Conservation (phyloP, 2,113 vertebrate species). For the Manacus vitellinus region DNA sequence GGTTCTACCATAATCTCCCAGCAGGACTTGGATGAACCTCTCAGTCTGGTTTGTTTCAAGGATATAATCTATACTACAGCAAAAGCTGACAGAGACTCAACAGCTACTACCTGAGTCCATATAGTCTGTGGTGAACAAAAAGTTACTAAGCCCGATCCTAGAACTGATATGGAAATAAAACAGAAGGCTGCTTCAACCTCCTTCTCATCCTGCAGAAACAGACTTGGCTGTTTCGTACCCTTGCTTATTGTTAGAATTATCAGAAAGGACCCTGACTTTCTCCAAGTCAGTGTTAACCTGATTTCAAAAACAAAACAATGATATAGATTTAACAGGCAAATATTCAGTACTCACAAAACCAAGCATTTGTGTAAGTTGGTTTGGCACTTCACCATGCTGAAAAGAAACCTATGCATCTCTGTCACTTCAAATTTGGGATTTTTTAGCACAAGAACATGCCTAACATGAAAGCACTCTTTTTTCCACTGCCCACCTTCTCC, state of each 20-base stretch:
- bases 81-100: not conserved
- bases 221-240: not conserved
- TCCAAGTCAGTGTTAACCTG: not conserved
- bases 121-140: not conserved
- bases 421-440: not conserved
- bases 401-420: not conserved
- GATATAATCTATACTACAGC: not conserved
- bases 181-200: not conserved
- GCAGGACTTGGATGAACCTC: not conserved
- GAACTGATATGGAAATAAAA: not conserved
- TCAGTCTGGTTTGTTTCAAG: not conserved
- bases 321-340: not conserved
- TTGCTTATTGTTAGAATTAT: not conserved
- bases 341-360: not conserved
- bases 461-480: not conserved
- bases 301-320: not conserved
- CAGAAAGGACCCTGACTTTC: not conserved
- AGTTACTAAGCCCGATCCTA: not conserved
- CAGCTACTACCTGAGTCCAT: not conserved
- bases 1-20: not conserved
- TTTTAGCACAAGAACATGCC: not conserved
- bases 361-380: not conserved
- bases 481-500: not conserved
- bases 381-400: not conserved
- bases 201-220: not conserved